Evolutionary conservation across 1,140 invertebrate species (phyloP).

Genomic region (Spodoptera frugiperda): DNA sequence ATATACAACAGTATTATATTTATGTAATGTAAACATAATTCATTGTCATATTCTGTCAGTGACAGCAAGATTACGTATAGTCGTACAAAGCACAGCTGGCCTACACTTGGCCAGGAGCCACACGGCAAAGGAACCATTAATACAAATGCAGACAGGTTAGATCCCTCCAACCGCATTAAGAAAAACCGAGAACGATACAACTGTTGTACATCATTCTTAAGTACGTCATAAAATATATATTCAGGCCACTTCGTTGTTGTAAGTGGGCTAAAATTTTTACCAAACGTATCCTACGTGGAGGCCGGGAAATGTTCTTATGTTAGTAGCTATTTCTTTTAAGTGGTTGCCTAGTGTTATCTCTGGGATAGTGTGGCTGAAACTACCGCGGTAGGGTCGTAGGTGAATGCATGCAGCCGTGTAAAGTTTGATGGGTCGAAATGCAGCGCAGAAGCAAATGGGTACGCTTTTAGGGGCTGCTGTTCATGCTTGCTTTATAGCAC

Average conservation of each 20-base stretch:
- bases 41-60: no score
- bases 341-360: conserved; percentile 16
- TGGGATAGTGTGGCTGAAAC: background rate
- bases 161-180: background rate
- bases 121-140: background rate
- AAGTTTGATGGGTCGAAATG: conserved; percentile 8
- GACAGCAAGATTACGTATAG: no score
- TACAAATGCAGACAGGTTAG: background rate
- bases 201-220: conserved; percentile 5
- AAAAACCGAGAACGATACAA: conserved; percentile 31
- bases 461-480: background rate
- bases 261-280: conserved; percentile 2
- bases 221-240: conserved; percentile 28
- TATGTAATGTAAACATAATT: no score
- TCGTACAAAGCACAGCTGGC: no score
- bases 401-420: background rate
- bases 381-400: background rate
- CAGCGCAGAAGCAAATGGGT: background rate
- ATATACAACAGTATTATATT: no score
- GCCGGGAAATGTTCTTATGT: conserved; percentile 12
- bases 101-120: no score
- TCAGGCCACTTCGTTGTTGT: conserved; percentile 3
- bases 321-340: conserved; percentile 7
- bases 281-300: conserved; percentile 7
- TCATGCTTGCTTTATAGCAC: no score